Conservation (phyloP, 1,140 invertebrate species). For the Streblospio benedicti region DNA sequence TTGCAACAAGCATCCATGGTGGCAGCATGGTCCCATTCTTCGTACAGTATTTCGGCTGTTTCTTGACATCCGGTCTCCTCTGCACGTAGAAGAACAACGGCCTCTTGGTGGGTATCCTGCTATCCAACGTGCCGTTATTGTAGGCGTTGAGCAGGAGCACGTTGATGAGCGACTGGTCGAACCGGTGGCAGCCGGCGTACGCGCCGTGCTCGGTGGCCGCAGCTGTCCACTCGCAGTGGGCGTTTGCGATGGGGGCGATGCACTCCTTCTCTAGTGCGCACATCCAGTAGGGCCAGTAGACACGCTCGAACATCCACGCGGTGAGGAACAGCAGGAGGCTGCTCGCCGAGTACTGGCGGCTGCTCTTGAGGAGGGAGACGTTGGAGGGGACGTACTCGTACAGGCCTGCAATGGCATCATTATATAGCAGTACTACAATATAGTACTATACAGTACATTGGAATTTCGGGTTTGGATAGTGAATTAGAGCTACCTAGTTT, state of each 20-base stretch:
- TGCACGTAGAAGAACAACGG: too few relatives aligned
- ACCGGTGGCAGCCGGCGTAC: conserved; percentile 25
- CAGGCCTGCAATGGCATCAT: too few relatives aligned
- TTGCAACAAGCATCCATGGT: too few relatives aligned
- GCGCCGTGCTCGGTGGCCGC: neutral
- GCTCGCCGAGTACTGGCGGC: conserved; percentile 20
- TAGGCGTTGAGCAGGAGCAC: conserved; percentile 24
- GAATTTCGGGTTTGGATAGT: too few relatives aligned
- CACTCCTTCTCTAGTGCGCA: conserved; percentile 26
- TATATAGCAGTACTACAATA: too few relatives aligned
- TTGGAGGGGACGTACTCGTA: conserved; percentile 22
- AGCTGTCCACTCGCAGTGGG: conserved; percentile 12
- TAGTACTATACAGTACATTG: too few relatives aligned
- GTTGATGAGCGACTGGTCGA: conserved; percentile 28
- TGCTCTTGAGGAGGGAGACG: conserved; percentile 16
- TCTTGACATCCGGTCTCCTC: too few relatives aligned
- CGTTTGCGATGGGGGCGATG: conserved; percentile 18
- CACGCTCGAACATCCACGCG: conserved; percentile 9
- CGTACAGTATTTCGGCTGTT: too few relatives aligned
- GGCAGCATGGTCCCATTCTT: too few relatives aligned
- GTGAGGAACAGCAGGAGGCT: conserved; percentile 26
- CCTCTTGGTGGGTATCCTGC: too few relatives aligned
- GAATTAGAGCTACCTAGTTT: too few relatives aligned
- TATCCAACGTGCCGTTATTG: too few relatives aligned
- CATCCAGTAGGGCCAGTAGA: conserved; percentile 19